Evolutionary conservation across 2,797 vertebrate species (phyloP).

Genomic region (Dendrocincla tyrannina): DNA sequence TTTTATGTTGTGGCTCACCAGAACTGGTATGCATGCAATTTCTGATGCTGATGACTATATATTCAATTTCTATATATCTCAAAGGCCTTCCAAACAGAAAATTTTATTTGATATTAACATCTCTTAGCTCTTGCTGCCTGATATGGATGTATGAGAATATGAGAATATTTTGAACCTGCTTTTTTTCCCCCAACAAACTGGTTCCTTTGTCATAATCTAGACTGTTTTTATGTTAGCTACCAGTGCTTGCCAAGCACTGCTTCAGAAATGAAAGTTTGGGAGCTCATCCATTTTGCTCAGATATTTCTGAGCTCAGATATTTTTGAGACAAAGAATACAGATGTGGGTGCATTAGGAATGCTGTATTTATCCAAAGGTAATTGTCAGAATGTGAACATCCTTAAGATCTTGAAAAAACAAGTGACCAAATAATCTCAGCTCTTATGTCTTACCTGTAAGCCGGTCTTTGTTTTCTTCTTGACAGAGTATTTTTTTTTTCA

Average conservation of each 20-base stretch:
- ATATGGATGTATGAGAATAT: not conserved
- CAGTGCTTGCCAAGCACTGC: no score
- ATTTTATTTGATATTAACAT: not conserved
- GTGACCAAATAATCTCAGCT: not conserved
- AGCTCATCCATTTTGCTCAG: not conserved
- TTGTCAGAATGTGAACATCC: not conserved
- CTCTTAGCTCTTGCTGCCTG: not conserved
- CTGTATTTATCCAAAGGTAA: not conserved
- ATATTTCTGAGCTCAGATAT: not conserved
- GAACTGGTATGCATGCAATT: not conserved
- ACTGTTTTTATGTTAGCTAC: not conserved
- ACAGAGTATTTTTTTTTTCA: not conserved
- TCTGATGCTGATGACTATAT: not conserved
- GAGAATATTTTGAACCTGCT: not conserved
- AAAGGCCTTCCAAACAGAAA: not conserved
- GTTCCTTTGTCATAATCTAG: not conserved
- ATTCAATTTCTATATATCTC: not conserved
- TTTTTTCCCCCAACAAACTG: not conserved
- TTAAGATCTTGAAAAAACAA: not conserved
- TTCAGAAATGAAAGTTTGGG: not conserved
- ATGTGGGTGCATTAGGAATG: not conserved
- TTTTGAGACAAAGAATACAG: not conserved
- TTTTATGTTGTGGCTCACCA: not conserved
- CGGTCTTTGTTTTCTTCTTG: not conserved
- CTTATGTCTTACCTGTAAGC: not conserved